phyloP scores from a whole-genome alignment of 2,113 vertebrate species.

The Rhombomys opimus region DNA sequence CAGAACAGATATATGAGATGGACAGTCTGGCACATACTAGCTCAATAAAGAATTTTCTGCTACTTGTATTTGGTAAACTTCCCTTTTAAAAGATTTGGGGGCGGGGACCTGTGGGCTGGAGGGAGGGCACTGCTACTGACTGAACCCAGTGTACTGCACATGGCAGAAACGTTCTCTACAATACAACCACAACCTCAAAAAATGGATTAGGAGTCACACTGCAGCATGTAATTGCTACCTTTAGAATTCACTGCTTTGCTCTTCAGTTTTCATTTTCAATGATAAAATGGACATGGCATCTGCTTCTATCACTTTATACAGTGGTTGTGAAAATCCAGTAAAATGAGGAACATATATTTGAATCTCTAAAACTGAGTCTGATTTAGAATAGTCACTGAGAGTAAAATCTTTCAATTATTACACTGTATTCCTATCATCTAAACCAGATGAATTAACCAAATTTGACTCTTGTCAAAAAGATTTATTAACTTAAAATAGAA shows the following conservation, averaged over 20 bases:
- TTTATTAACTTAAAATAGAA: constrained; percentile 78
- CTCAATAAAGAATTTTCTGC: constrained; percentile 25
- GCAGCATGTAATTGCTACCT: not conserved
- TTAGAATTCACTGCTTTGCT: constrained; percentile 25
- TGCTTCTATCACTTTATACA: constrained; percentile 33
- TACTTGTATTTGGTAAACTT: not conserved
- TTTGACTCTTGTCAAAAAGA: constrained; percentile 73
- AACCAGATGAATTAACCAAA: constrained; percentile 67
- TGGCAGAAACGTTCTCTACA: not conserved
- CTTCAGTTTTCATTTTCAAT: constrained; percentile 41
- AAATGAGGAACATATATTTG: constrained; percentile 42
- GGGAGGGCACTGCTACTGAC: not conserved
- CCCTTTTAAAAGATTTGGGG: not conserved
- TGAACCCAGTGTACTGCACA: not conserved
- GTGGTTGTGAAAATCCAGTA: constrained; percentile 47
- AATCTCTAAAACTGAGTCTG: constrained; percentile 61
- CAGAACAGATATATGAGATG: not conserved
- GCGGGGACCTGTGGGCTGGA: not conserved
- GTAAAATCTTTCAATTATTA: constrained; percentile 16
- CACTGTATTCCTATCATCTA: constrained; percentile 36
- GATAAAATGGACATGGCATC: constrained; percentile 31
- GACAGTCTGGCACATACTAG: not conserved
- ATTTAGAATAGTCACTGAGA: constrained; percentile 44
- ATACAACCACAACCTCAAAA: not conserved
- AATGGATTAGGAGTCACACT: constrained; percentile 4